Evolutionary conservation across 2,888 invertebrate genomes (phyloP), one percentile per base, ranked within the genome.

Genomic region (Macrosiphum euphorbiae): DNA sequence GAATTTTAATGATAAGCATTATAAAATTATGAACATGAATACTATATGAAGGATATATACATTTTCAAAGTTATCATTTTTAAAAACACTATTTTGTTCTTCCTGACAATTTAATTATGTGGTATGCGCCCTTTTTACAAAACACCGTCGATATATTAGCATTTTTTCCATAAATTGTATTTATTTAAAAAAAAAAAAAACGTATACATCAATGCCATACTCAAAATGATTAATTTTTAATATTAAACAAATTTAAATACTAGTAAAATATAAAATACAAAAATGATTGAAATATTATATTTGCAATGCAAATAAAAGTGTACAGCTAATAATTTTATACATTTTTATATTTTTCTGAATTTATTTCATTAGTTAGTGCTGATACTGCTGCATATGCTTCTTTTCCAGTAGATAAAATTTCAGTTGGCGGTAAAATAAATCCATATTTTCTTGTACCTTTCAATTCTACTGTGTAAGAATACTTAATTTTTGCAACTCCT

Each of bases 331-430:
- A 41, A 86, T 91, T 58, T 85, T 86, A 92, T 35, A 24, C 47
- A 35, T n/a, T 89, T n/a, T 55, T 90, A 85, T 78, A 35, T 35
- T 84, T 89, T 86, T 28, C 41, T 86, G 89, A 87, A 92, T 35
- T 78, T 50, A 95, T 94, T 94, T 94, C 95, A 88, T 90, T 88
- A 1, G 96, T 97, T 95, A 98, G 97, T 78, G 97, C 97, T 95
- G 97, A 97, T 52, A 98, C 96, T 84, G 97, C 98, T 95, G 97
- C 97, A 96, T 97, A 97, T n/a, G 97, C 97, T 96, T 98, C 98
- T 91, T 97, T 96, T 0, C 97, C 97, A 0, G 97, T 97, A 1
- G 97, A 96, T 58, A 97, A 96, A 95, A 98, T 98, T 95, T 97
- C 97, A 0, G 97, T 97, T 4, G 97, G 97, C 0, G 98, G 98